These are phyloP conservation scores for Zapornia atra DNA, from an alignment of 2,113 vertebrate species.

Conservation along the genomic window DNA sequence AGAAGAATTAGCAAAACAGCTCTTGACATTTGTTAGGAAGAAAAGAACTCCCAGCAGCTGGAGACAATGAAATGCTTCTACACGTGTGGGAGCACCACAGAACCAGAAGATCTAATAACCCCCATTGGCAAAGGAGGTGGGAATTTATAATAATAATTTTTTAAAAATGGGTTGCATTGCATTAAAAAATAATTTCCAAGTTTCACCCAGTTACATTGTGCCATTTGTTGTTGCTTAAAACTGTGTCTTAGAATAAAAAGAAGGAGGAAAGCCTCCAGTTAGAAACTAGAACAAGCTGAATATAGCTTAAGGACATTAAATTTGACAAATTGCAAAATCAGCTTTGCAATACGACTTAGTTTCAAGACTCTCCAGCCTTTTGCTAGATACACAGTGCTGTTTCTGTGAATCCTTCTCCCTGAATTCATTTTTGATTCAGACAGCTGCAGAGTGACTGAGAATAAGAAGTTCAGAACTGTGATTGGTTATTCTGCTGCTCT, in stretches of 20 bases:
- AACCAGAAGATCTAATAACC: not conserved
- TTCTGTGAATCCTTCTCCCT: not conserved
- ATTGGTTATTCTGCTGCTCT: not conserved
- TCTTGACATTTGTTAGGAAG: not conserved
- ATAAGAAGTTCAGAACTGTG: not conserved
- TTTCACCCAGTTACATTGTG: fast-evolving
- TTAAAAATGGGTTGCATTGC: fast-evolving
- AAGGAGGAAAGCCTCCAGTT: not conserved
- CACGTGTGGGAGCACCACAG: not conserved
- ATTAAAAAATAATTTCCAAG: not conserved
- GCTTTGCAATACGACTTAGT: fast-evolving
- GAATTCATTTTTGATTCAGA: not conserved
- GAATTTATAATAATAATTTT: not conserved
- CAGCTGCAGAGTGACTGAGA: not conserved
- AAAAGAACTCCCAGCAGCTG: not conserved
- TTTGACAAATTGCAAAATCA: not conserved
- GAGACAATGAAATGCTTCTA: not conserved
- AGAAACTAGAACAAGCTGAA: not conserved
- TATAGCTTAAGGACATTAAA: fast-evolving
- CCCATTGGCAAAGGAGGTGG: not conserved
- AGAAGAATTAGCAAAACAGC: not conserved
- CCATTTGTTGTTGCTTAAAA: not conserved
- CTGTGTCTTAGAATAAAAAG: not conserved
- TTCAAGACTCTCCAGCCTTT: not conserved
- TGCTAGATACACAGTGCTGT: not conserved